Base-by-base conservation (phyloP, 2,888 invertebrate species). In the Xylophagus ater region DNA sequence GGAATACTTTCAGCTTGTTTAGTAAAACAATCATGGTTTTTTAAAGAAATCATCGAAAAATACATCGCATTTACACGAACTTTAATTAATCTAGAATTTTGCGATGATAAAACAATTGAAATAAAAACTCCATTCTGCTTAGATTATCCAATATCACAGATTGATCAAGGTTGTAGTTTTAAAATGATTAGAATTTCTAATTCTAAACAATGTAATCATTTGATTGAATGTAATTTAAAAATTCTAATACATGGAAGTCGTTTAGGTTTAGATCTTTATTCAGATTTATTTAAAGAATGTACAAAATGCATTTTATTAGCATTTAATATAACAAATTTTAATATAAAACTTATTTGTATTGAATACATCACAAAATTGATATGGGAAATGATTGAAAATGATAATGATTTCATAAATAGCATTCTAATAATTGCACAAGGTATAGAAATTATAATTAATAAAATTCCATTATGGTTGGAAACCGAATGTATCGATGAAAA, bases 1-100 rank as follows among this genome's bases (percentile, higher is more conserved):
- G 57, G 57, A 21, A 49, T 61, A n/a, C 46, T 61, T 2, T 51
- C 50, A 3, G 58, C 60, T 3, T 59, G 59, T 21, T 48, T 56
- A 31, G 46, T 53, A 5, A 59, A 60, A 43, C 54, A 59, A 32
- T 50, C 56, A 3, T 49, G 52, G 28, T 47, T 61, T 2, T 60
- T 52, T 23, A 51, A 55, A 33, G 44, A 47, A 1, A 43, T 59
- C 0, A 44, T 57, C 1, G 15, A 39, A 4, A 52, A 51, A 25
- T 60, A 59, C 23, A 41, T 53, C 2, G 45, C 50, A 15, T 46
- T 41, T 15, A 25, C 12, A 14, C 23, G n/a, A 42, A 47, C 8
- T 2, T 36, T 41, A 24, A 31, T 28, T 9, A 20, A 30, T 32
- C 6, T 21, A 8, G 19, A 47, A 45, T 60, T 60, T 23, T 41